Conservation (phyloP, 2,888 invertebrate genomes). For the Zaprionus obscuricornis region DNA sequence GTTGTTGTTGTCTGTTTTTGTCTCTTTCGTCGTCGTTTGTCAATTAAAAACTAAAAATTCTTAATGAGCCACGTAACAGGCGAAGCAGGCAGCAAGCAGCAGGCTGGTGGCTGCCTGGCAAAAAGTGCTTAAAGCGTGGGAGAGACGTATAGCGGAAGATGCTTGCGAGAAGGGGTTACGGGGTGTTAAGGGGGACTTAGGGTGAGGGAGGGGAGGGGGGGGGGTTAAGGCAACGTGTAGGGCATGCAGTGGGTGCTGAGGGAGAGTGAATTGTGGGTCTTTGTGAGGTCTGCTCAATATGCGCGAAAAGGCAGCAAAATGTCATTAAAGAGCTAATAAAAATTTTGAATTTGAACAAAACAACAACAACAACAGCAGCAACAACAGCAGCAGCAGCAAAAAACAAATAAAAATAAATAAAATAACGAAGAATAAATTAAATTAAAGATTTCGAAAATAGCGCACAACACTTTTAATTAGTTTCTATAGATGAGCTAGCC, state of each 20-base stretch:
- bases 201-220: neutral
- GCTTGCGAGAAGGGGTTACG: neutral
- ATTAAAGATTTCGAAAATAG: conserved; percentile 54
- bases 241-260: no score
- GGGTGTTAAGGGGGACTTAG: neutral
- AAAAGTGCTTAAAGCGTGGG: neutral
- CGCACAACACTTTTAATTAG: conserved; percentile 19
- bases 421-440: conserved; percentile 44
- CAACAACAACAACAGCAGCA: no score
- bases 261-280: neutral
- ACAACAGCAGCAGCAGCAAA: no score
- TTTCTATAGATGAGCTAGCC: conserved; percentile 36
- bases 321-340: conserved; percentile 70
- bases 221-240: no score
- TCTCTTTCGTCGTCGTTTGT: conserved; percentile 50
- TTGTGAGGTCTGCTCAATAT: conserved; percentile 19
- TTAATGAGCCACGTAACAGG: conserved; percentile 75
- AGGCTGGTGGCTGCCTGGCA: conserved; percentile 8
- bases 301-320: conserved; percentile 59
- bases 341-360: no score
- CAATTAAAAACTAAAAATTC: conserved; percentile 72
- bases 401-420: conserved; percentile 1
- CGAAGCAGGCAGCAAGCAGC: conserved; percentile 25
- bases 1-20: conserved; percentile 20
- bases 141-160: neutral